Evolutionary conservation across 2,888 invertebrate genomes (phyloP), one percentile per base, ranked within the genome.

Genomic region (Lithodes maja): DNA sequence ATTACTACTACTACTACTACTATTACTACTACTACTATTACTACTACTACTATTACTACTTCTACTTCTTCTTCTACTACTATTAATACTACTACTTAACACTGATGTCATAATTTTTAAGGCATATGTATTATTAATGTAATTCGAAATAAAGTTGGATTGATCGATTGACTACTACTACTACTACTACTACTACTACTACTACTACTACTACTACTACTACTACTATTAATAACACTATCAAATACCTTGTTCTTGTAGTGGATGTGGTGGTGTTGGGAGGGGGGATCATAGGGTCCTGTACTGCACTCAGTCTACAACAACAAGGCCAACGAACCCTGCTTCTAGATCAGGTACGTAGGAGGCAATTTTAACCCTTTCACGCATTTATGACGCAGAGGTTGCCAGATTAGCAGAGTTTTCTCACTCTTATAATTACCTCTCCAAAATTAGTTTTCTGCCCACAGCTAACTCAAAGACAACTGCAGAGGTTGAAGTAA

Each of bases 241-340:
- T 0, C 0, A 33, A 33, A 33, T 33, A 33, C 33, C 33, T 33
- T 33, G 33, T 33, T 33, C 33, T 61, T 7, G 61, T 61, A 80
- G 80, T 80, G 12, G 77, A 85, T 61, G 85, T 78, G 3, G 85
- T 17, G 17, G 85, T 85, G 68, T 49, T 85, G n/a, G 85, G 85
- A 3, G 85, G 78, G 33, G 85, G 85, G 2, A 75, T 85, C 55
- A 78, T 85, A 15, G 85, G 85, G 2, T 53, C 61, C 52, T 85
- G 85, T 17, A 68, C 85, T 17, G 85, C 85, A 50, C 75, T 75
- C 78, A 78, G 85, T 17, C 85, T 85, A 7, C 75, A 15, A 53
- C 77, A 61, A 52, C 78, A 77, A 55, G 85, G 85, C 52, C 54
- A 85, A 68, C n/a, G 50, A 15, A 85, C 85, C 1, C 61, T 85